phyloP scores from a whole-genome alignment of 2,797 vertebrate genomes.

The Heteromormyrus szaboi region DNA sequence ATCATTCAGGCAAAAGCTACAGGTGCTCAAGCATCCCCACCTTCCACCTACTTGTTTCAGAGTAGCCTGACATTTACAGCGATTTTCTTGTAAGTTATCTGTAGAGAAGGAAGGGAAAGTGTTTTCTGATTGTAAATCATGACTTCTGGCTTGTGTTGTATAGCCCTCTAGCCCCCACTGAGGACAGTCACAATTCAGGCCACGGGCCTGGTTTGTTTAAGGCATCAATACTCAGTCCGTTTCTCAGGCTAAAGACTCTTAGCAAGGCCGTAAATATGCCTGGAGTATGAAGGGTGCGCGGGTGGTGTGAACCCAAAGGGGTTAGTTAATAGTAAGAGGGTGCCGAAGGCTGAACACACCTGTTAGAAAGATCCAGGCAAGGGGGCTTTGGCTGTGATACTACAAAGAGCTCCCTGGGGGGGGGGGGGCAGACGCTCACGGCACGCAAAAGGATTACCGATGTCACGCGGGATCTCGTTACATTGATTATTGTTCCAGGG shows the following conservation, averaged over 20 bases:
- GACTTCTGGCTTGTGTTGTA: not conserved
- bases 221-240: not conserved
- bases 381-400: constrained; percentile 12
- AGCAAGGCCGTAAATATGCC: not conserved
- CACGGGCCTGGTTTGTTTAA: not conserved
- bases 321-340: not conserved
- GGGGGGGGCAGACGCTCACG: not conserved
- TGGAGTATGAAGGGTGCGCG: not conserved
- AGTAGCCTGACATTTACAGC: not conserved
- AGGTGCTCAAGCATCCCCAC: not conserved
- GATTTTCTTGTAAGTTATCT: not conserved
- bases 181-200: not conserved
- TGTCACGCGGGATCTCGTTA: constrained; percentile 50
- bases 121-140: not conserved
- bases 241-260: not conserved
- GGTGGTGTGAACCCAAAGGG: not conserved
- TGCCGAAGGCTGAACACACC: not conserved
- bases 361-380: not conserved
- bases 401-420: constrained; percentile 30
- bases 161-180: not conserved
- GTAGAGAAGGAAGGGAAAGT: not conserved
- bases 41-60: not conserved
- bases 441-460: constrained; percentile 38
- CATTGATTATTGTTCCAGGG: constrained; percentile 30
- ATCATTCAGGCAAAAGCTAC: not conserved